Evolutionary conservation across 2,113 vertebrate species (phyloP), one percentile per base, ranked within the genome.

Genomic region (Labeo catla): DNA sequence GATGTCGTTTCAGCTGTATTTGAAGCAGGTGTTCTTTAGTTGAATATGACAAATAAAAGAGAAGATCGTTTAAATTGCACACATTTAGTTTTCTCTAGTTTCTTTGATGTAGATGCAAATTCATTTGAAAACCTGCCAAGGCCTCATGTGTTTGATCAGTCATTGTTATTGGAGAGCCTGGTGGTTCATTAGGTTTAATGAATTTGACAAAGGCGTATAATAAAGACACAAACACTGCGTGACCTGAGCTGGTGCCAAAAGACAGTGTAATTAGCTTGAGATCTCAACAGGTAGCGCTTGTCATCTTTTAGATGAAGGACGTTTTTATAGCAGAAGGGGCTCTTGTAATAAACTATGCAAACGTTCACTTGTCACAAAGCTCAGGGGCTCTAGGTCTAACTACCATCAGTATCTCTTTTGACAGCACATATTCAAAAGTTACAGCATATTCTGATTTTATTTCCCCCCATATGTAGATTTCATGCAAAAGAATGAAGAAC

Each of bases 181-280:
- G 81, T 66, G 66, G 63, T 68, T 84, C 59, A 66, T 59, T 84
- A 66, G 72, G 57, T 54, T 76, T 72, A 81, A 81, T 78, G 61
- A 81, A 72, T 78, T 63, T 45, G 16, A 72, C 72, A 73, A 65
- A 57, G 52, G 43, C 61, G 63, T 59, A 82, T 52, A 78, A 82
- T 72, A 34, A 83, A 36, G 28, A 52, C 28, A 34, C 36, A 76
- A 79, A 50, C 43, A 82, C 63, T 85, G 47, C 74, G 10, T 73
- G 73, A 76, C 45, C 73, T 76, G 73, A 50, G 66, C 43, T 81
- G 57, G 57, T 81, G 54, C 49, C 66, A 57, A 12, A 77, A 88
- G 65, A 85, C 73, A 43, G 43, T 73, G 54, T 83, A 49, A 78
- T 63, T 74, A 61, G 45, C 76, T 65, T 86, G 72, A 76, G 57